Evolutionary conservation across 2,113 vertebrate genomes (phyloP).

Genomic region (Mustelus asterias): DNA sequence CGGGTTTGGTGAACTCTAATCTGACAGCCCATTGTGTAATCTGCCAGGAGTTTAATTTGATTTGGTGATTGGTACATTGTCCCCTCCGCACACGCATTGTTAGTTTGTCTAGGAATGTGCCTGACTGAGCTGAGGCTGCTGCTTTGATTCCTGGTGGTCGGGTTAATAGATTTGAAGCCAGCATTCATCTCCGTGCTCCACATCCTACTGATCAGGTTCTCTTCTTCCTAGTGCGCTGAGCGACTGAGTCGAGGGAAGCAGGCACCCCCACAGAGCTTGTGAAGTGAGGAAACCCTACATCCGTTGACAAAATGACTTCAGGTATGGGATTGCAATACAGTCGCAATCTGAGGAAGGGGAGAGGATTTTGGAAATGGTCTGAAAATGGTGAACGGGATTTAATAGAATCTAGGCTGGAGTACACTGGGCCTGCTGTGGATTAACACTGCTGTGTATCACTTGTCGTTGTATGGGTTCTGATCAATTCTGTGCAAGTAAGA

Average conservation of each 20-base stretch:
- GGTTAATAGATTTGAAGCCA: not conserved
- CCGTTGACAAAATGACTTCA: conserved; percentile 4
- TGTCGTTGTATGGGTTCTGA: not conserved
- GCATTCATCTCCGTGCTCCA: not conserved
- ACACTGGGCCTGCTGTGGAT: not conserved
- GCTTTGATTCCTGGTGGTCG: not conserved
- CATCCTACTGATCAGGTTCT: not conserved
- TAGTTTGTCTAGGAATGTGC: not conserved
- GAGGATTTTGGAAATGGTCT: not conserved
- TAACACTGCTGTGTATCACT: not conserved
- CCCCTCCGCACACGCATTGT: no score
- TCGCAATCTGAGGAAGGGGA: not conserved
- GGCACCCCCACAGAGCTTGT: not conserved
- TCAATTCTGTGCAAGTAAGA: not conserved
- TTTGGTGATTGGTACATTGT: not conserved
- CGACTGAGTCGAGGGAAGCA: not conserved
- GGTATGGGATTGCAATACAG: not conserved
- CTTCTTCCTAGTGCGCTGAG: not conserved
- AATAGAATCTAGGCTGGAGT: not conserved
- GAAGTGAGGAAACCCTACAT: not conserved
- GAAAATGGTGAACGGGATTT: not conserved
- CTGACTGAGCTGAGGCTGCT: not conserved
- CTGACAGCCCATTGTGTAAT: not conserved
- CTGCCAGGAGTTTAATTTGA: not conserved
- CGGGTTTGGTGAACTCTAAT: not conserved